Base-by-base conservation (phyloP, 1,140 invertebrate genomes). In the Drosophila littoralis region DNA sequence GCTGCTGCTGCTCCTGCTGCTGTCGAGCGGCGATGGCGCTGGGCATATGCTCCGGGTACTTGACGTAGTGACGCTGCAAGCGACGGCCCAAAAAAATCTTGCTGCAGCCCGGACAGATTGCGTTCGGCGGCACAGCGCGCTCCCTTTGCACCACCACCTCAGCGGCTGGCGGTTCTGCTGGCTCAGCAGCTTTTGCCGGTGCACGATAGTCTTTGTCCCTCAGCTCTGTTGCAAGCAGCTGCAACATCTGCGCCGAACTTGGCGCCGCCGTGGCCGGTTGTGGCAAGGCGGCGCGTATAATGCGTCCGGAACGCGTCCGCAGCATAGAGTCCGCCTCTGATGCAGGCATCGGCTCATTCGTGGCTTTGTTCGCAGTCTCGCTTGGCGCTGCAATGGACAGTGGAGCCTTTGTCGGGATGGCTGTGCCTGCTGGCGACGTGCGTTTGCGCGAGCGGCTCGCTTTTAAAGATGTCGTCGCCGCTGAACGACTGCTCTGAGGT, bases 81-180 rank as follows among this genome's bases (percentile, higher is more conserved):
- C 90, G 81, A 13, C 83, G 88, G 0, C 91, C 91, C 52, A 92
- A 43, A 46, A 91, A 92, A 35, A 92, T 91, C 72, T 92, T 92
- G 6, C 81, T 78, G 46, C 91, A 92, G 6, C 81, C 83, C 1
- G 83, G 89, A 42, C 91, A 92, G 57, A 91, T 78, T 4, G 90
- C 76, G 28, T 90, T 77, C 7, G 69, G 76, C 10, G 91, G 90
- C 13, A 92, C 75, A 38, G 76, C 13, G 0, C 91, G 76, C 35
- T 45, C 36, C 8, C 42, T 54, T 28, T 22, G 57, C 15, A 15
- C 22, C 10, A 12, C 22, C 5, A 13, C 7, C 17, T 38, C 15
- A 7, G 12, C 22, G 12, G 46, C 12, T 8, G 51, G 12, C 8
- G 48, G 7, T 0, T 58, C 13, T 6, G 51, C n/a, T 17, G 58